These are phyloP conservation scores for Stichopus horrens DNA, from an alignment of 53 echinoderm and acorn worm genomes.

Conservation along the genomic window DNA sequence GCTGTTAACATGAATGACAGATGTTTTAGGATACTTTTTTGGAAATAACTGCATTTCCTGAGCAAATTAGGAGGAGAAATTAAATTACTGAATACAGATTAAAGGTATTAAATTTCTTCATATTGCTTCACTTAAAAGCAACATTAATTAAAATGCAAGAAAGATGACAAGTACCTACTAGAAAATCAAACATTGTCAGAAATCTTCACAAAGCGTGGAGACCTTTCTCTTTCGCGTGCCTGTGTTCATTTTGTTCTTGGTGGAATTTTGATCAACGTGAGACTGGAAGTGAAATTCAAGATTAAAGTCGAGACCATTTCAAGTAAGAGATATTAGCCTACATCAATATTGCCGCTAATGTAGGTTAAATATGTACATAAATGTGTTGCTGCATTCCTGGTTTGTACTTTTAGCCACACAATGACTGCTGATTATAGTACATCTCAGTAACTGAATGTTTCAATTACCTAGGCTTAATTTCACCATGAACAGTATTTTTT, in stretches of 20 bases:
- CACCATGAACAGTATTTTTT: background rate
- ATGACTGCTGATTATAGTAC: background rate
- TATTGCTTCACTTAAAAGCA: no score
- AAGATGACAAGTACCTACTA: no score
- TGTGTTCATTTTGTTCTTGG: background rate
- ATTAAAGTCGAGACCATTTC: background rate
- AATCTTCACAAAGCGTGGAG: background rate
- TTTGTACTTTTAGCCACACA: background rate
- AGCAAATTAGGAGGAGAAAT: no score
- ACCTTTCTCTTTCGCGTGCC: background rate
- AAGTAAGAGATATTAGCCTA: slow-evolving; percentile 8
- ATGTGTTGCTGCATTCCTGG: background rate
- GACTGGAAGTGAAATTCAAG: slow-evolving; percentile 33
- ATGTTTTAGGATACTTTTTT: no score
- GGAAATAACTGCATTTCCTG: no score
- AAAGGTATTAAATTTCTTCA: no score
- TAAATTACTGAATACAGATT: no score
- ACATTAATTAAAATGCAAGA: no score
- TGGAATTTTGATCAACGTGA: slow-evolving; percentile 4
- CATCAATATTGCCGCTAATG: slow-evolving; percentile 37
- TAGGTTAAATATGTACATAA: slow-evolving; percentile 42
- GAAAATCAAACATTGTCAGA: no score
- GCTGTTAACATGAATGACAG: no score
- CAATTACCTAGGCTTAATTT: background rate
- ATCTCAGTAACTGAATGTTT: background rate